phyloP scores from a whole-genome alignment of 2,797 vertebrate genomes.

The Danio jaintianensis region DNA sequence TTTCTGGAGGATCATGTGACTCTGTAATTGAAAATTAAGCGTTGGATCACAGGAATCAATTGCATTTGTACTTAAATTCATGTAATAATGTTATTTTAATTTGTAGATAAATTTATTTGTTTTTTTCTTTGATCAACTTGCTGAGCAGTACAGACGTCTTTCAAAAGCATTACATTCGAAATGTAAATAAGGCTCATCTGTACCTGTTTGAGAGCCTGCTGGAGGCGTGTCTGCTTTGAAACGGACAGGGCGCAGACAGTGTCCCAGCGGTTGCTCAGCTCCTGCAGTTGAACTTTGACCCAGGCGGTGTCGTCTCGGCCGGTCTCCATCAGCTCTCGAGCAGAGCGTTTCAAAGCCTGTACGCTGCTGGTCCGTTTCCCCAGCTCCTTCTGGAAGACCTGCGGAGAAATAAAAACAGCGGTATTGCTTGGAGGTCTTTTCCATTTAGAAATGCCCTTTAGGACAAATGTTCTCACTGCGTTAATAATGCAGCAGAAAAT shows the following conservation, averaged over 20 bases:
- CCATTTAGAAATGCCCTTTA: neutral
- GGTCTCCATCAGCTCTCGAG: constrained; percentile 94
- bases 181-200: constrained; percentile 35
- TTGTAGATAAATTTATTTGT: no score
- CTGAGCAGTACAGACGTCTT: no score
- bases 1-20: no score
- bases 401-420: constrained; percentile 24
- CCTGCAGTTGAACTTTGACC: constrained; percentile 98
- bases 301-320: constrained; percentile 94
- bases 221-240: constrained; percentile 93
- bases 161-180: neutral
- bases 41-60: no score
- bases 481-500: no score
- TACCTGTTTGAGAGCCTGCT: constrained; percentile 95
- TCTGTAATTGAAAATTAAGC: no score
- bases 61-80: no score
- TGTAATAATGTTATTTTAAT: no score
- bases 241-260: constrained; percentile 94
- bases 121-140: no score
- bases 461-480: no score
- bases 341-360: constrained; percentile 94
- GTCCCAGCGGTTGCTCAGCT: constrained; percentile 97
- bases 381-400: constrained; percentile 97
- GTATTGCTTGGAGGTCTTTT: neutral
- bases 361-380: constrained; percentile 94